Evolutionary conservation across 1,140 invertebrate species (phyloP).

Genomic region (Tetranychus cinnabarinus): DNA sequence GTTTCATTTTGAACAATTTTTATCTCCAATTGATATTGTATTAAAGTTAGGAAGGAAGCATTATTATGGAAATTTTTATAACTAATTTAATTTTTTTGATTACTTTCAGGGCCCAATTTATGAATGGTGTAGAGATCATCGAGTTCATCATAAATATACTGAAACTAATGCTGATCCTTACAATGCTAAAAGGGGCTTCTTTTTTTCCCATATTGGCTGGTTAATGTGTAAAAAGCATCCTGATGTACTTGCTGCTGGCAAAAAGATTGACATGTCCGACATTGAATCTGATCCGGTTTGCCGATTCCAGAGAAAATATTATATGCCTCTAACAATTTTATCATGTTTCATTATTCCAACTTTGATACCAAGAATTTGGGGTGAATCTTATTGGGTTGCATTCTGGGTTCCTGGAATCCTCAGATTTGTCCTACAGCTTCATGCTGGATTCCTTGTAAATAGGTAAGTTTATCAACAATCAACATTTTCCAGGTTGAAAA

Average conservation of each 20-base stretch:
- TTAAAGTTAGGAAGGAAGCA: too few species aligned
- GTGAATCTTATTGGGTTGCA: constrained; percentile 47
- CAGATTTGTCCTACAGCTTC: not conserved
- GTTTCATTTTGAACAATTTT: too few species aligned
- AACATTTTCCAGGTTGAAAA: too few species aligned
- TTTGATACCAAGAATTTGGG: constrained; percentile 56
- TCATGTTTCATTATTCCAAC: constrained; percentile 68
- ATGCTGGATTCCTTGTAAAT: not conserved
- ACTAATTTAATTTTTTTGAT: not conserved
- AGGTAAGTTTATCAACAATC: not conserved
- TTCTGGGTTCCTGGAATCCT: constrained; percentile 21
- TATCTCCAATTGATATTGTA: too few species aligned
- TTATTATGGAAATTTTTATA: not conserved
- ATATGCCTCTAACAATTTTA: constrained; percentile 49
- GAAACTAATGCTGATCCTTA: constrained; percentile 92
- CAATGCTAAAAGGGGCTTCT: constrained; percentile 78
- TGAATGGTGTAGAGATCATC: constrained; percentile 67
- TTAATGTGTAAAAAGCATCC: constrained; percentile 65
- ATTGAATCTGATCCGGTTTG: constrained; percentile 63
- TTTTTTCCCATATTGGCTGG: constrained; percentile 91
- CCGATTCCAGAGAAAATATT: constrained; percentile 32
- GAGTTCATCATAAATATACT: constrained; percentile 82
- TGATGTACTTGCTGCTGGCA: constrained; percentile 60
- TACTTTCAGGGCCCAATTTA: not conserved
- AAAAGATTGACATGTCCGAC: constrained; percentile 63